Base-by-base conservation (phyloP, 2,888 invertebrate genomes). In the Dicyrtomina minuta region DNA sequence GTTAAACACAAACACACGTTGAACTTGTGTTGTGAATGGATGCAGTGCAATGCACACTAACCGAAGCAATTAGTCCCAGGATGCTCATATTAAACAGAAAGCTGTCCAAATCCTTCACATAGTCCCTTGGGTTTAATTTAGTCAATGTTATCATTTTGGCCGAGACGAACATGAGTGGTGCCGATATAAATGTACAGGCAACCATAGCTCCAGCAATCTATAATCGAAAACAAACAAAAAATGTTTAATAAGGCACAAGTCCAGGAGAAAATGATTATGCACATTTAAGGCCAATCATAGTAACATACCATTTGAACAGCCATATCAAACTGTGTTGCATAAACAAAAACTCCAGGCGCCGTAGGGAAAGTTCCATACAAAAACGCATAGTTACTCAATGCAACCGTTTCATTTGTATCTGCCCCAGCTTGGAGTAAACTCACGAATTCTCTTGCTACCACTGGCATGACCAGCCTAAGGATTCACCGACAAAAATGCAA, bases 281-380 rank as follows among this genome's bases (percentile, higher is more conserved):
- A 10, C 27, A 58, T 8, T 13, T 12, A 26, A 56, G 5, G 6
- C 15, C 13, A 12, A 12, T 8, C 12, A 56, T 8, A 12, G 5
- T 39, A 27, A 81, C 84, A 84, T 81, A 93, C 93, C 86, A 95
- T 84, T 83, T 95, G 94, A 69, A 91, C 87, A 81, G 93, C 93
- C 65, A 93, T 82, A 75, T 89, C 88, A 81, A 95, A 96, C 74
- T 93, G 89, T 51, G 91, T 88, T 0, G 96, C 93, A 82, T 95
- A 94, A 2, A 97, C 93, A 81, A 96, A 96, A 0, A 95, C 92
- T n/a, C 93, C 93, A 0, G 96, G 96, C 0, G 96, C 96, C 1
- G 95, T 89, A 0, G 97, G 97, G 82, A 97, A 92, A 0, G 96
- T 96, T 66, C 97, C 96, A 81, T 96, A 96, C 0, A 97, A 85